Evolutionary conservation across 2,113 vertebrate genomes (phyloP), one percentile per base, ranked within the genome.

Genomic region (Synodontis membranacea): DNA sequence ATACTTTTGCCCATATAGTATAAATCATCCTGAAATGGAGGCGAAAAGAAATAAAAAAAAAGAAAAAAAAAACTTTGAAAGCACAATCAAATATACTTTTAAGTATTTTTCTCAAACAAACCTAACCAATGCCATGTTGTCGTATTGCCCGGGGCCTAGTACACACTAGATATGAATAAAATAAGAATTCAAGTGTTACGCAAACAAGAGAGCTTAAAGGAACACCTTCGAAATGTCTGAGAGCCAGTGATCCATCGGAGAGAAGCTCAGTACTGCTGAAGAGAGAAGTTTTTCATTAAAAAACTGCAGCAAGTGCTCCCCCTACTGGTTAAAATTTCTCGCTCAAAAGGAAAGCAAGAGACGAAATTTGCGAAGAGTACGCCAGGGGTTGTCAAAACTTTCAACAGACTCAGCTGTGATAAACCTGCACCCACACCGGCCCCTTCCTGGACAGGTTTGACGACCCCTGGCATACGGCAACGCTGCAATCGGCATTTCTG

Each of bases 261-360:
- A 25, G 21, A 80, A 80, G 34, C 52, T 58, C 37, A 39, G 21
- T 39, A 37, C 48, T 54, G 52, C 52, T 58, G 52, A 14, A 2
- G 78, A 80, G 78, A 58, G 5, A 80, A 2, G 5, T 37, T 15
- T 15, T 2, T 80, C 23, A 39, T 39, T 23, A 80, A 17, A 37
- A 37, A 25, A 58, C 6, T 39, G 34, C 34, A 80, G 19, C 52
- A 39, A 34, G 0, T 5, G 14, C 31, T 0, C 50, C 78, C 78
- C 21, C 78, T 80, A 80, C 10, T 42, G 78, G 52, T 58, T 79
- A 52, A 52, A 79, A 52, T n/a, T n/a, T n/a, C n/a, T n/a, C n/a
- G n/a, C n/a, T n/a, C n/a, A n/a, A n/a, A n/a, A n/a, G n/a, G n/a
- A n/a, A n/a, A n/a, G n/a, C n/a, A n/a, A n/a, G n/a, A n/a, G n/a